Evolutionary conservation across 2,113 vertebrate species (phyloP).

Genomic region (Callithrix jacchus): DNA sequence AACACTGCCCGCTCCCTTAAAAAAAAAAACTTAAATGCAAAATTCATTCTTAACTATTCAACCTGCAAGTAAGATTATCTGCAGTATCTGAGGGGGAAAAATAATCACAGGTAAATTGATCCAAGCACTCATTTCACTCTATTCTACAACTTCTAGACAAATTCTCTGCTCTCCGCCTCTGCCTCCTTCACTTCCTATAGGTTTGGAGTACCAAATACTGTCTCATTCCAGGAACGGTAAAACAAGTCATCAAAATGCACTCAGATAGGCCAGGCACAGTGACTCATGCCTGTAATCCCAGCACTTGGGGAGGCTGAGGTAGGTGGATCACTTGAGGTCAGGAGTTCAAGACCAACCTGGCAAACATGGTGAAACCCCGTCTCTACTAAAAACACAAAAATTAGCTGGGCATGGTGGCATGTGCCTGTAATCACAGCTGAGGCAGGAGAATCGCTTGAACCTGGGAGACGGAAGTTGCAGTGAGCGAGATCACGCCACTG

Average conservation of each 20-base stretch:
- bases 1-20: neutral
- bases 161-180: neutral
- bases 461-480: too few species aligned
- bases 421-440: too few species aligned
- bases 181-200: neutral
- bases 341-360: too few species aligned
- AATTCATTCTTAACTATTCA: neutral
- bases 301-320: too few species aligned
- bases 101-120: neutral
- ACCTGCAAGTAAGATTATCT: neutral
- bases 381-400: too few species aligned
- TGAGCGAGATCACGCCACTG: too few species aligned
- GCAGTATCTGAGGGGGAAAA: neutral
- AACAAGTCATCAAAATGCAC: neutral
- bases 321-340: too few species aligned
- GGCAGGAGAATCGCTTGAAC: too few species aligned
- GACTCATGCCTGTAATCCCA: too few species aligned
- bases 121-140: neutral
- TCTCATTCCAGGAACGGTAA: neutral
- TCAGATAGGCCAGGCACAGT: too few species aligned
- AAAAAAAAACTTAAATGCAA: neutral
- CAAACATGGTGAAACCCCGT: too few species aligned
- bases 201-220: neutral
- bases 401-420: too few species aligned
- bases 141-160: neutral